phyloP scores from a whole-genome alignment of 37 sponge, comb jelly and placozoan genomes.

The Dysidea cf. avara region DNA sequence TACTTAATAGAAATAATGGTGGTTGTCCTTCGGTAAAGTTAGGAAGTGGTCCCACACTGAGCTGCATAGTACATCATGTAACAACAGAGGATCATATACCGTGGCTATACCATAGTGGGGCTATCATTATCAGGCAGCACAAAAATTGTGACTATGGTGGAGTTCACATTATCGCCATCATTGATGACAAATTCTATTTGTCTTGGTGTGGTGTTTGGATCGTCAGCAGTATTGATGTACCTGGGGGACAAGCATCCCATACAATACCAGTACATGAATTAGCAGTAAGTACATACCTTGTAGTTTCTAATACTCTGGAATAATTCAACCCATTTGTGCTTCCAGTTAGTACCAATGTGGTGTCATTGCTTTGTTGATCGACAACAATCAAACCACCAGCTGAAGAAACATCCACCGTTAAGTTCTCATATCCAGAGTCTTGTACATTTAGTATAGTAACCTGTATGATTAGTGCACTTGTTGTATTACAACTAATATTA shows the following conservation, averaged over 20 bases:
- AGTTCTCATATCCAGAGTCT: too few relatives aligned
- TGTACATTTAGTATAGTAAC: background rate
- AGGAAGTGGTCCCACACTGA: too few relatives aligned
- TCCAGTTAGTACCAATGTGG: too few relatives aligned
- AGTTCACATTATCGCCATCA: slow-evolving; percentile 37
- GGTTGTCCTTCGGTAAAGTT: too few relatives aligned
- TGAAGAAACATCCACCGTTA: too few relatives aligned
- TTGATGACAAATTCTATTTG: slow-evolving; percentile 33
- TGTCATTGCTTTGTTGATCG: too few relatives aligned
- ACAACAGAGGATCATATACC: too few relatives aligned
- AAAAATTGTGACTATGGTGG: slow-evolving; percentile 5
- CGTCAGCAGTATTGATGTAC: slow-evolving; percentile 32
- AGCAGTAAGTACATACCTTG: slow-evolving; percentile 1
- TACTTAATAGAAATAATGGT: too few relatives aligned
- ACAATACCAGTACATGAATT: background rate
- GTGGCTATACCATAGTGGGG: slow-evolving; percentile 36
- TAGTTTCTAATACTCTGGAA: background rate
- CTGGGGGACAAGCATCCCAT: slow-evolving; percentile 14
- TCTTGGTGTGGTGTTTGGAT: slow-evolving; percentile 20
- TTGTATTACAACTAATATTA: too few relatives aligned
- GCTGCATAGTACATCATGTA: too few relatives aligned
- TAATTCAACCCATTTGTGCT: too few relatives aligned
- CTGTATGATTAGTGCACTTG: background rate
- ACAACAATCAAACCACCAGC: too few relatives aligned
- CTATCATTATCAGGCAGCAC: slow-evolving; percentile 41